A percentile compares a stretch with the other conserved stretches of the same genome.
These are phyloP conservation scores for Microcebus griseorufus DNA, from an alignment of 2,113 vertebrate species.

Conservation along the genomic window DNA sequence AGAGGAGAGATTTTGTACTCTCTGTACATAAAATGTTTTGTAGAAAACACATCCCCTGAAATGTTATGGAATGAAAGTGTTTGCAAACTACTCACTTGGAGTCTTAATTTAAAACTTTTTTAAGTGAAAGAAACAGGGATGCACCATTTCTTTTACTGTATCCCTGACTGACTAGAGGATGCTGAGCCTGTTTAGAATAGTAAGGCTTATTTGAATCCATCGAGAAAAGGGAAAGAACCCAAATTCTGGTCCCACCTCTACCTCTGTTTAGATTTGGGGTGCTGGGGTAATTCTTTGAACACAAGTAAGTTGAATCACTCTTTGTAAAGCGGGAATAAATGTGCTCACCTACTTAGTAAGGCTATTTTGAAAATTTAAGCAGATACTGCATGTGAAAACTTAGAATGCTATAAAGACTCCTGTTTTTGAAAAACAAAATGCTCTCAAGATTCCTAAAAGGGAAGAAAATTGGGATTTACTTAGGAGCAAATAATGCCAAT, in stretches of 20 bases:
- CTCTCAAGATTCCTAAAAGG: not conserved
- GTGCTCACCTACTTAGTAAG: not conserved
- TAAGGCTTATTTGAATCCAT: not conserved
- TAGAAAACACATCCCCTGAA: not conserved
- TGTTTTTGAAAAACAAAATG: slow-evolving; percentile 8
- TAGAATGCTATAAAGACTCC: not conserved
- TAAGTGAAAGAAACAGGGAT: not conserved
- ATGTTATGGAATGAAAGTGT: not conserved
- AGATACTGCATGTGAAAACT: not conserved
- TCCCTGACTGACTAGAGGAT: not conserved
- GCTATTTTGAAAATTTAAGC: not conserved
- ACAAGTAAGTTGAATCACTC: not conserved
- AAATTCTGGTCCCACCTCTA: not conserved
- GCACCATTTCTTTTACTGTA: not conserved
- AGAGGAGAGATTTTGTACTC: not conserved
- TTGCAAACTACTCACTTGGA: not conserved
- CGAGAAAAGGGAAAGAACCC: not conserved
- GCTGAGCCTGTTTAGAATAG: not conserved
- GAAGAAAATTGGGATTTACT: slow-evolving; percentile 20
- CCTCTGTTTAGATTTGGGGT: not conserved
- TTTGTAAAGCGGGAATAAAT: slow-evolving; percentile 10
- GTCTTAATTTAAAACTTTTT: not conserved
- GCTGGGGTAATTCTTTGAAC: not conserved
- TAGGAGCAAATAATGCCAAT: not conserved
- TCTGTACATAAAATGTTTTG: not conserved